phyloP scores from a whole-genome alignment of 2,888 invertebrate species.

The Eupithecia subumbrata region DNA sequence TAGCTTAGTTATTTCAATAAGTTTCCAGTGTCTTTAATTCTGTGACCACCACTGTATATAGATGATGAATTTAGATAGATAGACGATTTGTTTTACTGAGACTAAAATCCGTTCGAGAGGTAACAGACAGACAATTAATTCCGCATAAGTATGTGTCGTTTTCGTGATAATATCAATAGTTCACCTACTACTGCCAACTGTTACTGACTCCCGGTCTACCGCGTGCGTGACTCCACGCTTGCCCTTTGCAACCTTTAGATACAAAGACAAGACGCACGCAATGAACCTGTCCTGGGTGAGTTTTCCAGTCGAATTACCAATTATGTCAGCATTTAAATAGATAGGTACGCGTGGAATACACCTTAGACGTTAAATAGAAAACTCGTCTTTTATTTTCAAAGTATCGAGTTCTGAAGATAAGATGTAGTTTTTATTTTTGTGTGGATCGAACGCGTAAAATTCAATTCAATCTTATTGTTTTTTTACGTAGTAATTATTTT shows the following conservation, averaged over 20 bases:
- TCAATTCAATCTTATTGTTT: too few species aligned
- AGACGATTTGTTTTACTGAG: background rate
- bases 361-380: too few species aligned
- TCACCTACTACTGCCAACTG: background rate
- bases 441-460: too few species aligned
- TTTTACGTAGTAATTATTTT: too few species aligned
- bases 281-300: conserved; percentile 49
- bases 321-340: conserved; percentile 24
- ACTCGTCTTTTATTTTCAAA: too few species aligned
- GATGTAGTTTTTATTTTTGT: too few species aligned
- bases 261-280: conserved; percentile 43
- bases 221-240: conserved; percentile 62
- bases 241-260: conserved; percentile 24
- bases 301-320: conserved; percentile 42
- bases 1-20: too few species aligned
- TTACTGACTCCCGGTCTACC: conserved; percentile 3
- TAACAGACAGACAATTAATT: background rate
- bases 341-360: background rate
- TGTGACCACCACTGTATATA: too few species aligned
- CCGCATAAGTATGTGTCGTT: background rate
- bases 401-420: too few species aligned
- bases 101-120: background rate
- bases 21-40: too few species aligned
- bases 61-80: too few species aligned
- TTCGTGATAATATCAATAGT: background rate